Conservation (phyloP, 2,888 invertebrate genomes). For the Acanthopleura granulata region DNA sequence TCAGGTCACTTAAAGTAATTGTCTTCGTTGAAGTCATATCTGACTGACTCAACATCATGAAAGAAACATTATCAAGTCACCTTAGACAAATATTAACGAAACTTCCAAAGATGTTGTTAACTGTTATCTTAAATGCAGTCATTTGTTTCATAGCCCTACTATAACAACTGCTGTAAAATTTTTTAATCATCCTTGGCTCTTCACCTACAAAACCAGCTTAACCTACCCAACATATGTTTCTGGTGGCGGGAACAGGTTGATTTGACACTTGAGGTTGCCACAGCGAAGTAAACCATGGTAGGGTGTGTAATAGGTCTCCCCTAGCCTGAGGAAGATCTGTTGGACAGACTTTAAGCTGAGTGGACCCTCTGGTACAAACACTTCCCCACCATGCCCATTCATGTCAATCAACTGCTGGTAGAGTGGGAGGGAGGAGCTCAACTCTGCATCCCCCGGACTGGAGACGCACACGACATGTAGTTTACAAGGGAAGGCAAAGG, state of each 20-base stretch:
- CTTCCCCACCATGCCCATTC: slow-evolving; percentile 74
- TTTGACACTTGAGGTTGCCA: slow-evolving; percentile 81
- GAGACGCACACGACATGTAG: slow-evolving; percentile 74
- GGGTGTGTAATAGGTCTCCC: slow-evolving; percentile 81
- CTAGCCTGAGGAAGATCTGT: slow-evolving; percentile 77
- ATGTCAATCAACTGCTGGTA: slow-evolving; percentile 86
- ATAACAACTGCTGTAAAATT: too few relatives aligned
- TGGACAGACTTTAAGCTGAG: slow-evolving; percentile 69
- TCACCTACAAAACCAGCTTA: too few relatives aligned
- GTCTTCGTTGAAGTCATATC: too few relatives aligned
- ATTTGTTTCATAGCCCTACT: too few relatives aligned
- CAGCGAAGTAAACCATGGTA: slow-evolving; percentile 82
- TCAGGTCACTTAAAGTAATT: too few relatives aligned
- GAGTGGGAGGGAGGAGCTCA: slow-evolving; percentile 76
- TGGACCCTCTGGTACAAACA: slow-evolving; percentile 65
- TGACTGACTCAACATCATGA: too few relatives aligned
- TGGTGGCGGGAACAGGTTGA: slow-evolving; percentile 83
- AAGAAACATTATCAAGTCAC: too few relatives aligned
- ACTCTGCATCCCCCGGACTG: slow-evolving; percentile 64
- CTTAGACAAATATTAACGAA: too few relatives aligned
- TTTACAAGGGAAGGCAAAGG: slow-evolving; percentile 85
- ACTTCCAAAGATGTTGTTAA: too few relatives aligned
- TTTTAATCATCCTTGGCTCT: too few relatives aligned
- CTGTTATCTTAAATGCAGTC: too few relatives aligned
- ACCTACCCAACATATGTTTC: slow-evolving; percentile 68